phyloP scores from a whole-genome alignment of 2,113 vertebrate species.

The Plecotus auritus region DNA sequence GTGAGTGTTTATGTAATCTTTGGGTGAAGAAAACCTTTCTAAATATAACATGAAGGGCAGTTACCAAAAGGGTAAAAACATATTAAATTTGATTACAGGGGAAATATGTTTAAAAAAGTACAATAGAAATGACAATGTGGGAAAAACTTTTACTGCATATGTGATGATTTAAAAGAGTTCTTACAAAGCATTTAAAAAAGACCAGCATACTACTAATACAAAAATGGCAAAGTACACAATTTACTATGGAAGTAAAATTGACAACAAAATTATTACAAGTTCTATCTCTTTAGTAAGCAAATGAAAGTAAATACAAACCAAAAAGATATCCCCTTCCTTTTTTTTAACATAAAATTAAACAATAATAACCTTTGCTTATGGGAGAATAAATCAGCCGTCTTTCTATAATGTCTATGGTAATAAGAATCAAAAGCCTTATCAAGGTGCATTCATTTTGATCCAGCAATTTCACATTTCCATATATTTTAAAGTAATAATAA shows the following conservation, averaged over 20 bases:
- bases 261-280: neutral
- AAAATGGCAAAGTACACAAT: neutral
- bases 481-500: neutral
- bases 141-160: neutral
- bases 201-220: neutral
- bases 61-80: neutral
- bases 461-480: neutral
- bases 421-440: neutral
- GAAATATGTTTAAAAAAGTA: neutral
- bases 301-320: neutral
- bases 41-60: slow-evolving; percentile 30
- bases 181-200: neutral
- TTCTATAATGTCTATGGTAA: neutral
- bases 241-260: neutral
- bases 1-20: slow-evolving; percentile 1
- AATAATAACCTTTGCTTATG: neutral
- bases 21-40: neutral
- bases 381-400: neutral
- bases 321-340: neutral
- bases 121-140: neutral
- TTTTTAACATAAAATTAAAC: neutral
- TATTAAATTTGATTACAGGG: slow-evolving; percentile 8
- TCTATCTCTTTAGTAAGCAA: neutral
- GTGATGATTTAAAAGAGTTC: neutral
- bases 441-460: neutral